phyloP scores from a whole-genome alignment of 2,797 vertebrate genomes.

The Pseudotriccus pelzelni region DNA sequence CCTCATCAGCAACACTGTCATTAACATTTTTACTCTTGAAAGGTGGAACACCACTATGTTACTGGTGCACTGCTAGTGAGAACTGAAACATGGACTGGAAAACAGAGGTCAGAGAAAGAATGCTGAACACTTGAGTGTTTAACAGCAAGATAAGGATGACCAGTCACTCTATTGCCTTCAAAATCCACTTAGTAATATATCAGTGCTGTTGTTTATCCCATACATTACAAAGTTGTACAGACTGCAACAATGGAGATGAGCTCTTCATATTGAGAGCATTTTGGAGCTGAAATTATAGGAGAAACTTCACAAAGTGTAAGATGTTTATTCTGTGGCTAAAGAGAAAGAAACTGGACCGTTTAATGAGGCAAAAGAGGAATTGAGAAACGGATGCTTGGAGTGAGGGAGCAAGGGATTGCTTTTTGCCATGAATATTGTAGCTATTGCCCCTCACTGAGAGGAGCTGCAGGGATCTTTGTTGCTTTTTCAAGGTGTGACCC shows the following conservation, averaged over 20 bases:
- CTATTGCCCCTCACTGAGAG: background rate
- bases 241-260: background rate
- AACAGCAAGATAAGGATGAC: background rate
- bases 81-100: background rate
- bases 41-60: background rate
- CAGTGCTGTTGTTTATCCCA: background rate
- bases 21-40: background rate
- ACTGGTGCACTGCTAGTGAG: background rate
- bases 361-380: background rate
- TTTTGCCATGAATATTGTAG: background rate
- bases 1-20: background rate
- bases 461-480: background rate
- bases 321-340: background rate
- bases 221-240: background rate
- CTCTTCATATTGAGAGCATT: background rate
- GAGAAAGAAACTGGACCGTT: background rate
- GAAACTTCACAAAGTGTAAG: background rate
- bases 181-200: background rate
- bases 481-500: background rate
- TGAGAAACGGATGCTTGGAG: background rate
- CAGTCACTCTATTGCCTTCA: background rate
- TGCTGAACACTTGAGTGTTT: background rate
- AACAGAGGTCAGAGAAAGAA: background rate
- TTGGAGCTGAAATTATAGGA: background rate
- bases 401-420: background rate